Percentiles rank a stretch among this genome's conserved stretches.
Evolutionary conservation across 2,797 vertebrate species (phyloP).

Genomic region (Xenops minutus): DNA sequence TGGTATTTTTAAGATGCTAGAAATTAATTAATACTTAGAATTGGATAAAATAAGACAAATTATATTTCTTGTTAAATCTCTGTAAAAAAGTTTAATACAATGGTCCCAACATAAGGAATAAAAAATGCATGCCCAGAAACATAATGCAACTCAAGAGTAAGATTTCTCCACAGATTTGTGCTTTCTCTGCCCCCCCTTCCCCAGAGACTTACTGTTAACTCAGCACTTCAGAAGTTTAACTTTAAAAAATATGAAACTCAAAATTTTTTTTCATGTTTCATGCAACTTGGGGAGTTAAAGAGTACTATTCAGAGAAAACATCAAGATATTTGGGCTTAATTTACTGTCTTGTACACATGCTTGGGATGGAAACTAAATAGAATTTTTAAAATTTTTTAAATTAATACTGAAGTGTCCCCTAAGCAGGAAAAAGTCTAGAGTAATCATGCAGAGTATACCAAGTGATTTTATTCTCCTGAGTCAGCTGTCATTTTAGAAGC

Average conservation of each 20-base stretch:
- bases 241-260: not conserved
- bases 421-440: not conserved
- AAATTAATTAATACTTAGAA: not conserved
- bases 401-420: not conserved
- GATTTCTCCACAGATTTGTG: not conserved
- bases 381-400: not conserved
- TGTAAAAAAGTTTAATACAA: not conserved
- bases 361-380: not conserved
- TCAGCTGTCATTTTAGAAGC: not conserved
- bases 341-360: not conserved
- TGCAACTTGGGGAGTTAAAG: not conserved
- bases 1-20: not conserved
- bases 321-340: not conserved
- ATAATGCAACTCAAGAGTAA: not conserved
- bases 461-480: not conserved
- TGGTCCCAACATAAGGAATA: not conserved
- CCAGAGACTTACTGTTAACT: not conserved
- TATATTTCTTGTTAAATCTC: not conserved
- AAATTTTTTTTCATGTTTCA: not conserved
- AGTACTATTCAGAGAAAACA: not conserved
- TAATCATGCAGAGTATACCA: not conserved
- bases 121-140: not conserved
- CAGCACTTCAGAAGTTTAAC: not conserved
- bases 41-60: not conserved
- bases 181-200: rapidly evolving